Evolutionary conservation across 2,797 vertebrate species (phyloP).

Genomic region (Enteromius paludinosus): DNA sequence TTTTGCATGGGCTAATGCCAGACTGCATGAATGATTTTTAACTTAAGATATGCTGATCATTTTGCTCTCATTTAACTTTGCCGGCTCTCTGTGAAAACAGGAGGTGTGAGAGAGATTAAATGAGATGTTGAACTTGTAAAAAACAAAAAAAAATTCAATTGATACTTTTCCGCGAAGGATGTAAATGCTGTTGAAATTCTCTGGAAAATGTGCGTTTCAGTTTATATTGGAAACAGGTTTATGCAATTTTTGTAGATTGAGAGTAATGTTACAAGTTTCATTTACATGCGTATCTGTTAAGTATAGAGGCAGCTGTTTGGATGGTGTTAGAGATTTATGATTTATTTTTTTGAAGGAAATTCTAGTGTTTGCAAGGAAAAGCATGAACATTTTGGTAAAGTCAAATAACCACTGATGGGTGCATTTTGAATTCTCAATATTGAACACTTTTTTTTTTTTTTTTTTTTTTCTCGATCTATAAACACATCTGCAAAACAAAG

Average conservation of each 20-base stretch:
- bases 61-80: neutral
- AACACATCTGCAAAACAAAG: neutral
- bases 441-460: neutral
- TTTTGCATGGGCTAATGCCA: conserved; percentile 41
- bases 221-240: neutral
- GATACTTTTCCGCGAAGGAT: neutral
- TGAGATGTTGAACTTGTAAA: neutral
- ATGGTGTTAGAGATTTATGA: neutral
- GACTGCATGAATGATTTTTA: conserved; percentile 31
- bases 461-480: conserved; percentile 2
- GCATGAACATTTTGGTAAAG: neutral
- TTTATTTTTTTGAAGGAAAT: neutral
- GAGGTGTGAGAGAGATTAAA: neutral
- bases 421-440: neutral
- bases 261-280: conserved; percentile 10
- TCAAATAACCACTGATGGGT: neutral
- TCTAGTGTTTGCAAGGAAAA: neutral
- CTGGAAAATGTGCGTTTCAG: neutral
- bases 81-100: neutral
- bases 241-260: neutral
- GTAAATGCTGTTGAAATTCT: neutral
- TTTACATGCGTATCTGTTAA: conserved; percentile 26
- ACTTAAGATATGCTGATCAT: conserved; percentile 22
- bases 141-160: neutral
- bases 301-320: conserved; percentile 25